phyloP scores from a whole-genome alignment of 1,140 invertebrate genomes.

The Luehdorfia chinensis region DNA sequence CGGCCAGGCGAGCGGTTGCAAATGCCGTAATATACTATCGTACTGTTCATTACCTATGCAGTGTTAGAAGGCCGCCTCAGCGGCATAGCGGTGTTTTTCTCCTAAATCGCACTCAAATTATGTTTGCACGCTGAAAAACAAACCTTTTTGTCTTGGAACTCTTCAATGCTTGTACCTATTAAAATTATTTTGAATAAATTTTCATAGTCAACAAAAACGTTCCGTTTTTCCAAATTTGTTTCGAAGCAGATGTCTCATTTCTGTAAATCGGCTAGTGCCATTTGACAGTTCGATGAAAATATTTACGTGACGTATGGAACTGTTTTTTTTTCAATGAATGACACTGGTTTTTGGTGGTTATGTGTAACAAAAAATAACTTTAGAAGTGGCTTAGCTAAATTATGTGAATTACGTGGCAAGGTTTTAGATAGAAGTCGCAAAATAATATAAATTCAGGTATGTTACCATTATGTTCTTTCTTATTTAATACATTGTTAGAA shows the following conservation, averaged over 20 bases:
- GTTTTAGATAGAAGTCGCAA: background rate
- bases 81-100: constrained; percentile 47
- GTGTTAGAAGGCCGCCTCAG: constrained; percentile 62
- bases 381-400: constrained; percentile 17
- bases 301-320: constrained; percentile 48
- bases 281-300: constrained; percentile 66
- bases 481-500: background rate
- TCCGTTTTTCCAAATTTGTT: constrained; percentile 19
- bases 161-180: constrained; percentile 16
- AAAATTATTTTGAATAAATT: constrained; percentile 21
- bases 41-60: constrained; percentile 51
- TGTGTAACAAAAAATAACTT: constrained; percentile 18
- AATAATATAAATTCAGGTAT: constrained; percentile 4
- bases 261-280: constrained; percentile 33
- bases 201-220: background rate
- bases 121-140: constrained; percentile 7
- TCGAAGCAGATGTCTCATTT: constrained; percentile 20
- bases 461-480: background rate
- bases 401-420: constrained; percentile 19
- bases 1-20: constrained; percentile 27
- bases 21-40: constrained; percentile 52
- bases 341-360: constrained; percentile 19
- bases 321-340: constrained; percentile 22
- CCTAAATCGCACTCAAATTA: constrained; percentile 21
- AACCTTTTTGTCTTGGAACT: too few species aligned